A percentile compares a stretch with the other conserved stretches of the same genome.
Evolutionary conservation across 37 sponge, comb jelly and placozoan species (phyloP).

Genomic region (Halisarca cf. caerulea): DNA sequence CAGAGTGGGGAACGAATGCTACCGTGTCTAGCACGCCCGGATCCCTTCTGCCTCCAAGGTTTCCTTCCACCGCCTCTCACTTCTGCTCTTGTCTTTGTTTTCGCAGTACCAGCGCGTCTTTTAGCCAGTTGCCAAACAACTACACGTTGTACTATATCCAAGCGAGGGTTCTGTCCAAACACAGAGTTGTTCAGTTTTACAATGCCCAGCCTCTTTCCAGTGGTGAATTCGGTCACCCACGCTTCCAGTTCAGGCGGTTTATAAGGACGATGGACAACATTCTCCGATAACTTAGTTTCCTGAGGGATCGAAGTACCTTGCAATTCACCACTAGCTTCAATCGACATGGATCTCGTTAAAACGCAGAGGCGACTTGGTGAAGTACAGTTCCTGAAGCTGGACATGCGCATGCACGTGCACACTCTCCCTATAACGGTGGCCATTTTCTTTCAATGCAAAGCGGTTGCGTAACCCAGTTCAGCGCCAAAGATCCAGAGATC

Average conservation of each 20-base stretch:
- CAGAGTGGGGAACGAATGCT: slow-evolving; percentile 85
- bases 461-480: slow-evolving; percentile 12
- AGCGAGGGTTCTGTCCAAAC: slow-evolving; percentile 72
- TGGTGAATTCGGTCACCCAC: slow-evolving; percentile 58
- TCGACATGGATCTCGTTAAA: no score
- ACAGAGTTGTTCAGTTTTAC: slow-evolving; percentile 62
- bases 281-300: not conserved
- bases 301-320: not conserved
- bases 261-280: slow-evolving; percentile 14
- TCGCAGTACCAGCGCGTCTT: slow-evolving; percentile 75
- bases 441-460: not conserved
- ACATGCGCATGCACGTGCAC: not conserved
- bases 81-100: slow-evolving; percentile 78
- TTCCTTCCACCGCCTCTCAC: slow-evolving; percentile 93
- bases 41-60: slow-evolving; percentile 86
- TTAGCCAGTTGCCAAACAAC: slow-evolving; percentile 91
- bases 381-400: no score
- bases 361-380: no score
- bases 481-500: no score
- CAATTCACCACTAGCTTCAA: not conserved
- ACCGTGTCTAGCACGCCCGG: slow-evolving; percentile 85
- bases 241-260: slow-evolving; percentile 53
- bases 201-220: slow-evolving; percentile 64
- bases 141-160: slow-evolving; percentile 87
- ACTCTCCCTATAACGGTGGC: not conserved